These are phyloP conservation scores for Clarias laeviceps DNA, from an alignment of 2,797 vertebrate genomes.

Conservation along the genomic window DNA sequence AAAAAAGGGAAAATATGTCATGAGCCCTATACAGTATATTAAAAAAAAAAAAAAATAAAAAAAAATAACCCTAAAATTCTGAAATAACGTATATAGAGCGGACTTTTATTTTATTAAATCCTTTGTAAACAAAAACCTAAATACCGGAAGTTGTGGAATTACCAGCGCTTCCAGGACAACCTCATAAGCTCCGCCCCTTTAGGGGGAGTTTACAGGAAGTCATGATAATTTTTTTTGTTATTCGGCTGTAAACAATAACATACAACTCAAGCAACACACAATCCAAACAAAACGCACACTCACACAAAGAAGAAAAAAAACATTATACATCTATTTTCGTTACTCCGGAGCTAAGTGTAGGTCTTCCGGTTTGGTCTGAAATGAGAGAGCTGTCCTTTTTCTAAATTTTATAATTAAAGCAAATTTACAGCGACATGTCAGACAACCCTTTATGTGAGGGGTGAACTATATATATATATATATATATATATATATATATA, in stretches of 20 bases:
- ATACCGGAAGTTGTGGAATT: not conserved
- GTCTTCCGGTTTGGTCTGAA: not conserved
- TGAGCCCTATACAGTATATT: too few relatives aligned
- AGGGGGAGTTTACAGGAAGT: conserved; percentile 51
- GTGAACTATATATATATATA: too few relatives aligned
- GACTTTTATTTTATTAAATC: conserved; percentile 20
- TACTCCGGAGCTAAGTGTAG: not conserved
- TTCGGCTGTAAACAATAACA: too few relatives aligned
- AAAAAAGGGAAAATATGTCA: too few relatives aligned
- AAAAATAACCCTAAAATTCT: too few relatives aligned
- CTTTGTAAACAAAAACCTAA: too few relatives aligned
- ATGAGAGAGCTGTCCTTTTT: not conserved
- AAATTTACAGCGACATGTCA: conserved; percentile 62
- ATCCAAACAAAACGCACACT: too few relatives aligned
- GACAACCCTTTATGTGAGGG: not conserved
- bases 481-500: too few relatives aligned
- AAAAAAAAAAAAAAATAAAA: too few relatives aligned
- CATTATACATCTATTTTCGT: conserved; percentile 7
- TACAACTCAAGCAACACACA: too few relatives aligned
- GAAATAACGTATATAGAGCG: too few relatives aligned
- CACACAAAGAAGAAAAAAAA: not conserved
- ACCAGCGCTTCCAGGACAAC: not conserved
- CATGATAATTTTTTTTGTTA: not conserved
- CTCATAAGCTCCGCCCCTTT: conserved; percentile 34
- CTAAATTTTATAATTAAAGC: conserved; percentile 32